Evolutionary conservation across 2,888 invertebrate genomes (phyloP), one percentile per base, ranked within the genome.

Genomic region (Magallana nippona): DNA sequence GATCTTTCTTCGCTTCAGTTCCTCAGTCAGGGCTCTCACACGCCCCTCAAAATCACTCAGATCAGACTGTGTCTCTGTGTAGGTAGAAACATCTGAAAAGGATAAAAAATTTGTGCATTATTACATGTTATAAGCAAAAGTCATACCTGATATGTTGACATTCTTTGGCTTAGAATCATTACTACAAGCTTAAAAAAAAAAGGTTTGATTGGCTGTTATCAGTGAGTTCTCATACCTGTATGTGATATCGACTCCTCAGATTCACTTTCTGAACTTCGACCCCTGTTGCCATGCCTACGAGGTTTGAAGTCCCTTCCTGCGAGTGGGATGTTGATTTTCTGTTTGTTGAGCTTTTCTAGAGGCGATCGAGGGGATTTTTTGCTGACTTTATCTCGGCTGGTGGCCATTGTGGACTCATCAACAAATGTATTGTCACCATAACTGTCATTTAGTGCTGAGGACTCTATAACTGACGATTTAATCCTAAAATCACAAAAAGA

Each of bases 21-120:
- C 95, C 85, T 95, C 95, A 82, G 94, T 94, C 83, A 95, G 92
- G 27, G 95, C 95, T 81, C 94, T 90, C 80, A 95, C 94, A 27
- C 95, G 91, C 8, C 94, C 94, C 89, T 95, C 95, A 60, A 95
- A 93, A 88, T 95, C 95, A 90, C 95, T 95, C 58, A 94, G 93
- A 89, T 95, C 95, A 10, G 95, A 95, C 71, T 94, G 92, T 2
- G 95, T 95, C 89, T 95, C 95, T 94, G 91, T 2, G 78, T 84
- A 84, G 22, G 71, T 71, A 1, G 84, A 84, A 5, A 83, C 78
- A 83, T 84, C 83, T 83, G 55, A 10, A 84, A 78, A 56, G 63
- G 15, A 60, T 32, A 77, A 57, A 71, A 55, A 32, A 82, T 22
- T 44, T 22, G 60, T 44, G 8, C 44, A 44, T 44, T 8, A 44